These are phyloP conservation scores for Operophtera brumata DNA, from an alignment of 2,888 invertebrate genomes.

Conservation along the genomic window DNA sequence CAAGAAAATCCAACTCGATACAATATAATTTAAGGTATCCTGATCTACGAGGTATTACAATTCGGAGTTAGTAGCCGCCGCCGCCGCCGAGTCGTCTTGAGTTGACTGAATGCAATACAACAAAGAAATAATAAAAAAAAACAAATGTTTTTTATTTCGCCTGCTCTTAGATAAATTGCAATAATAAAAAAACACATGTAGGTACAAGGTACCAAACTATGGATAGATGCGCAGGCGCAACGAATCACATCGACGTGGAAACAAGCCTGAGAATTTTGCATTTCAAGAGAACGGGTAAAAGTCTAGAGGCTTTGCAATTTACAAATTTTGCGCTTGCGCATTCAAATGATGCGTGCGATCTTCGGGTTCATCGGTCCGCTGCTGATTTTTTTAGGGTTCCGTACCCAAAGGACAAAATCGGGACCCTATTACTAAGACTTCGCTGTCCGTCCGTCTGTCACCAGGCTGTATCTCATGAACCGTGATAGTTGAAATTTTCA, in stretches of 20 bases:
- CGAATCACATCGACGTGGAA: constrained; percentile 51
- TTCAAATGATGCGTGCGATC: constrained; percentile 70
- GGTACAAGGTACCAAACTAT: constrained; percentile 16
- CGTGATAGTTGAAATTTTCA: no score
- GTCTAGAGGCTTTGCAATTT: constrained; percentile 73
- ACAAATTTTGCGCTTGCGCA: constrained; percentile 72
- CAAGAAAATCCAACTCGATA: constrained; percentile 22
- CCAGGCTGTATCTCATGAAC: no score
- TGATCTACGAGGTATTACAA: constrained; percentile 21
- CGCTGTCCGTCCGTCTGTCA: no score
- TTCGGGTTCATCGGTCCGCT: constrained; percentile 68
- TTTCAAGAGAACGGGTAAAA: constrained; percentile 56
- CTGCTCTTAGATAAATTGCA: constrained; percentile 50
- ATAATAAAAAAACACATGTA: constrained; percentile 37
- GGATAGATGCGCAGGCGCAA: constrained; percentile 50
- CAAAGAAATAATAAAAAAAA: neutral
- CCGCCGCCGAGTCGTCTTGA: constrained; percentile 13
- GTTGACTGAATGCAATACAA: neutral
- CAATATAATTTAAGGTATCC: constrained; percentile 23
- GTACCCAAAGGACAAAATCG: no score
- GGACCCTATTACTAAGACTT: no score
- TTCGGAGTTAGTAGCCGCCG: constrained; percentile 26
- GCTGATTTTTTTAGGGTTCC: no score
- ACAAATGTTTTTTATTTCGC: constrained; percentile 37
- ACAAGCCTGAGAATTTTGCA: constrained; percentile 51